Percentiles rank a stretch among this genome's conserved stretches.
These are phyloP conservation scores for Pseudococcus longispinus DNA, from an alignment of 2,888 invertebrate species.

Conservation along the genomic window DNA sequence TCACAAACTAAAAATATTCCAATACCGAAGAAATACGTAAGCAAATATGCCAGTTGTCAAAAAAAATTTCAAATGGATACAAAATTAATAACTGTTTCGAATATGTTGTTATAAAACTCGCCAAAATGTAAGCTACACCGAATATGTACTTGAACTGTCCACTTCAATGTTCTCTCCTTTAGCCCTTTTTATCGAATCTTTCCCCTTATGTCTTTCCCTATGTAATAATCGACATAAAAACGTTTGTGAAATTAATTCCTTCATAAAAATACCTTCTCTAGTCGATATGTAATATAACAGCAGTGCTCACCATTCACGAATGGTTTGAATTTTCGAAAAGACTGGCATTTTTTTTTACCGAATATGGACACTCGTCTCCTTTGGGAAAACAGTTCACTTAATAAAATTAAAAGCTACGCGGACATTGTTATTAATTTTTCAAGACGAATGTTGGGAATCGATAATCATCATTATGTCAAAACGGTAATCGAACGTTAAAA, in stretches of 20 bases:
- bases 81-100: slow-evolving; percentile 3
- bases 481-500: slow-evolving; percentile 35
- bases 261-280: neutral
- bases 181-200: neutral
- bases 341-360: neutral
- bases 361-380: neutral
- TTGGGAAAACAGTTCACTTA: neutral
- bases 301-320: neutral
- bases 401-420: slow-evolving; percentile 30
- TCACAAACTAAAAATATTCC: slow-evolving; percentile 28
- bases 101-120: slow-evolving; percentile 23
- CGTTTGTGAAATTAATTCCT: neutral
- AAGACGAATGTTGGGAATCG: slow-evolving; percentile 32
- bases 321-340: neutral
- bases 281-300: neutral
- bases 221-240: neutral
- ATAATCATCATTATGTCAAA: slow-evolving; percentile 41
- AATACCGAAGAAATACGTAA: neutral
- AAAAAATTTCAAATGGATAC: slow-evolving; percentile 13
- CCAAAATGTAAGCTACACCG: slow-evolving; percentile 25
- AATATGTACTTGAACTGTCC: slow-evolving; percentile 35
- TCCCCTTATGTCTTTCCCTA: neutral
- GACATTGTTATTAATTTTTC: slow-evolving; percentile 43
- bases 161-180: neutral
- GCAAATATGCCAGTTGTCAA: neutral